phyloP scores from a whole-genome alignment of 1,140 invertebrate species.

The Rhagoletis zephyria region DNA sequence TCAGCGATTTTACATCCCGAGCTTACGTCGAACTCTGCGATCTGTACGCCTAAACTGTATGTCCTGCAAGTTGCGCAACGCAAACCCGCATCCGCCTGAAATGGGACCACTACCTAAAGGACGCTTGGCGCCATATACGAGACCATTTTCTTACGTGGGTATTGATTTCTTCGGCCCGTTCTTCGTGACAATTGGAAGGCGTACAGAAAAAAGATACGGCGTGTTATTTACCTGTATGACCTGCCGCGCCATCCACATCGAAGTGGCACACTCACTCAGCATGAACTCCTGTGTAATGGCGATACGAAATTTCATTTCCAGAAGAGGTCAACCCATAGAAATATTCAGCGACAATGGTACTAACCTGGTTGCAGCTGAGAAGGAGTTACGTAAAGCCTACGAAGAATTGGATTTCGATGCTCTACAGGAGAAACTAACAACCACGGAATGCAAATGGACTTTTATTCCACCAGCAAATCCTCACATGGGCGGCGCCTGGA shows the following conservation, averaged over 20 bases:
- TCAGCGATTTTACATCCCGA: too few relatives aligned
- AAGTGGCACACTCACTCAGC: conserved; percentile 39
- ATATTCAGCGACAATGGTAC: conserved; percentile 55
- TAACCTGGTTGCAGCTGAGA: conserved; percentile 19
- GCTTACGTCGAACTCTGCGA: too few relatives aligned
- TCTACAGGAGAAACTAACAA: too few relatives aligned
- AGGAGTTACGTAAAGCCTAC: not conserved
- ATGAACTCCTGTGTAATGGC: conserved; percentile 52
- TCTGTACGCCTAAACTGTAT: too few relatives aligned
- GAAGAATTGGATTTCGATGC: too few relatives aligned
- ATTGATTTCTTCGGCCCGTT: conserved; percentile 65
- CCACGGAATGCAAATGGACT: conserved; percentile 52
- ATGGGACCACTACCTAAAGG: too few relatives aligned
- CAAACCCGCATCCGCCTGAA: too few relatives aligned
- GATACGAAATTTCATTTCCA: not conserved
- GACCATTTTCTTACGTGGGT: too few relatives aligned
- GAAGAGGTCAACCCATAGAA: conserved; percentile 2
- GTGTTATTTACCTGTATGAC: conserved; percentile 54
- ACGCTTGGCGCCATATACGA: too few relatives aligned
- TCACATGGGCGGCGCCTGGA: conserved; percentile 63
- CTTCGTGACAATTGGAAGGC: conserved; percentile 60
- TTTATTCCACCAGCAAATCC: conserved; percentile 60
- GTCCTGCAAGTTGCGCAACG: too few relatives aligned
- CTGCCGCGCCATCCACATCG: conserved; percentile 54
- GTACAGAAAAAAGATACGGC: conserved; percentile 51